phyloP scores from a whole-genome alignment of 2,888 invertebrate species.

The Stomorhina lunata region DNA sequence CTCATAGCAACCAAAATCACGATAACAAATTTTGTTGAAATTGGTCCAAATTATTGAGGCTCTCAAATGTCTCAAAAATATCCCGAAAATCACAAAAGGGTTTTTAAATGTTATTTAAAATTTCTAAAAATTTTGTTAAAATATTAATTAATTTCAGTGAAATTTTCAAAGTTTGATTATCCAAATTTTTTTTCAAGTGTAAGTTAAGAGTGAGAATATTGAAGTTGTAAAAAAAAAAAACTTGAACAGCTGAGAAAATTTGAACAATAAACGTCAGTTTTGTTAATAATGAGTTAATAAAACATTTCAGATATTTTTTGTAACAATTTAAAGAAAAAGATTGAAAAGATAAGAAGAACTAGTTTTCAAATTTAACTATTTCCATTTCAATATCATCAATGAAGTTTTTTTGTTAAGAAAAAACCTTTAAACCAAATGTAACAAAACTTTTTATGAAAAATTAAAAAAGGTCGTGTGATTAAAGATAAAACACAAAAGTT shows the following conservation, averaged over 20 bases:
- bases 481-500: neutral
- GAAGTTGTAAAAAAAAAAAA: neutral
- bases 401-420: neutral
- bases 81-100: too few relatives aligned
- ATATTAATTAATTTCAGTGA: neutral
- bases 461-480: slow-evolving; percentile 13
- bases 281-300: slow-evolving; percentile 28
- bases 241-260: neutral
- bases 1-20: too few relatives aligned
- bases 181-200: neutral
- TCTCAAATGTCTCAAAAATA: too few relatives aligned
- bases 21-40: too few relatives aligned
- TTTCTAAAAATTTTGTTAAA: too few relatives aligned
- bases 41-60: too few relatives aligned
- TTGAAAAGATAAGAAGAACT: slow-evolving; percentile 11
- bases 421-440: neutral
- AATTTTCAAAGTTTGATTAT: neutral
- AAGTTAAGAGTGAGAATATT: neutral
- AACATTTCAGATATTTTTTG: neutral
- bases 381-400: neutral
- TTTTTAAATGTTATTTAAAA: too few relatives aligned
- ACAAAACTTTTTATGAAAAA: neutral
- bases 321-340: slow-evolving; percentile 19
- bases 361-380: neutral
- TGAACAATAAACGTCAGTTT: neutral